Evolutionary conservation across 2,113 vertebrate species (phyloP).

Genomic region (Chloebia gouldiae): DNA sequence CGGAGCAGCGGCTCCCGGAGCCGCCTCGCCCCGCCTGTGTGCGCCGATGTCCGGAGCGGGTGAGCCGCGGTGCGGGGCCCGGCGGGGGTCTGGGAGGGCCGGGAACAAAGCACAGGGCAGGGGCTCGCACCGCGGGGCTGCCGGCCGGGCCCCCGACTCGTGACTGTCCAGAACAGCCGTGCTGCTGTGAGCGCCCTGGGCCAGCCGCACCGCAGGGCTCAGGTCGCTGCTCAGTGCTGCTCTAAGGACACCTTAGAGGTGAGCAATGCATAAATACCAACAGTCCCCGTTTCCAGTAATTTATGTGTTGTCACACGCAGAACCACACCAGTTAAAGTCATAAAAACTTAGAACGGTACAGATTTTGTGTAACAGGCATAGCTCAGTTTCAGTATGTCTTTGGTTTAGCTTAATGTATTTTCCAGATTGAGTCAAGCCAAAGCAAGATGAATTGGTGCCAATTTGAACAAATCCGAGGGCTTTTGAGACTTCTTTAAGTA

Average conservation of each 20-base stretch:
- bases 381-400: neutral
- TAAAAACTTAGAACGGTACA: accelerated
- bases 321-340: too few relatives aligned
- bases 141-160: neutral
- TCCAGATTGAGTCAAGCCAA: neutral
- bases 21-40: neutral
- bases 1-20: neutral
- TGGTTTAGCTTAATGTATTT: neutral
- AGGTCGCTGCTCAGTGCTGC: neutral
- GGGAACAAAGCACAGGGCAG: accelerated
- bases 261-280: neutral
- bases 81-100: neutral
- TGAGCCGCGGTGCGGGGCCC: accelerated
- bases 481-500: neutral
- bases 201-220: neutral
- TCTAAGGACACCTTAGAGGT: neutral
- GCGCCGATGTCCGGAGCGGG: accelerated
- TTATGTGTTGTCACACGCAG: accelerated
- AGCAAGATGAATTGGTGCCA: neutral
- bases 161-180: neutral
- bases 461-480: neutral
- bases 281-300: neutral
- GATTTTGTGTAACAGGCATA: neutral
- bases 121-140: neutral
- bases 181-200: neutral